A percentile compares a stretch with the other conserved stretches of the same genome.
These are phyloP conservation scores for Bovichtus variegatus DNA, from an alignment of 2,797 vertebrate species.

Conservation along the genomic window DNA sequence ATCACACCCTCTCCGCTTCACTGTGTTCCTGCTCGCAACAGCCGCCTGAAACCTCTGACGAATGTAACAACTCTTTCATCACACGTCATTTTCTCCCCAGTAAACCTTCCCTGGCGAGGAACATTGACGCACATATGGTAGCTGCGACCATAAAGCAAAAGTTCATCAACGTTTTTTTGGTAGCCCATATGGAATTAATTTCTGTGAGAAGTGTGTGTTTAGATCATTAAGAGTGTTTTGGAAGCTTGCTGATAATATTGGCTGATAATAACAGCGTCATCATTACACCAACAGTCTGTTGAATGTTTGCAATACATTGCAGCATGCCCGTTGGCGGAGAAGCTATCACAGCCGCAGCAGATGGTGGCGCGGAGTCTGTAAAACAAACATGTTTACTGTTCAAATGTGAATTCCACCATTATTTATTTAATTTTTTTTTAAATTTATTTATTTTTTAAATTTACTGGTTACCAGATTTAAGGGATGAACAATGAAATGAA, in stretches of 20 bases:
- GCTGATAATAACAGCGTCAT: neutral
- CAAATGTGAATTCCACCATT: slow-evolving; percentile 18
- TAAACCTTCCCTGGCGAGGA: slow-evolving; percentile 11
- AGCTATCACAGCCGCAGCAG: slow-evolving; percentile 24
- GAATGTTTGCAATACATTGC: slow-evolving; percentile 33
- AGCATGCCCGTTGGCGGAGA: slow-evolving; percentile 18
- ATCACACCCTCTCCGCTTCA: slow-evolving; percentile 14
- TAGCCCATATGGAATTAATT: neutral
- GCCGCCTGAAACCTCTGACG: neutral
- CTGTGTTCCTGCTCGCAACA: slow-evolving; percentile 22
- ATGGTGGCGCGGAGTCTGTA: slow-evolving; percentile 17
- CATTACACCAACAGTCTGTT: slow-evolving; percentile 20
- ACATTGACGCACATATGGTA: neutral
- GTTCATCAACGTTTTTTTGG: neutral
- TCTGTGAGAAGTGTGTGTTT: neutral
- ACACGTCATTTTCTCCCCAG: neutral
- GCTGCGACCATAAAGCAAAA: neutral
- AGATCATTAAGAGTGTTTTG: neutral
- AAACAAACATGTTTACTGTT: slow-evolving; percentile 32
- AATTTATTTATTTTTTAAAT: neutral
- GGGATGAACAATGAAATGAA: neutral
- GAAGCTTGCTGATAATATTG: neutral
- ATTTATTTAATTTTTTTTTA: too few species aligned
- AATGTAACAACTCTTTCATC: slow-evolving; percentile 1
- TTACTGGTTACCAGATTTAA: neutral